Percentiles rank a stretch among this genome's conserved stretches.
Evolutionary conservation across 1,140 invertebrate genomes (phyloP).

Genomic region (Cydia strobilella): DNA sequence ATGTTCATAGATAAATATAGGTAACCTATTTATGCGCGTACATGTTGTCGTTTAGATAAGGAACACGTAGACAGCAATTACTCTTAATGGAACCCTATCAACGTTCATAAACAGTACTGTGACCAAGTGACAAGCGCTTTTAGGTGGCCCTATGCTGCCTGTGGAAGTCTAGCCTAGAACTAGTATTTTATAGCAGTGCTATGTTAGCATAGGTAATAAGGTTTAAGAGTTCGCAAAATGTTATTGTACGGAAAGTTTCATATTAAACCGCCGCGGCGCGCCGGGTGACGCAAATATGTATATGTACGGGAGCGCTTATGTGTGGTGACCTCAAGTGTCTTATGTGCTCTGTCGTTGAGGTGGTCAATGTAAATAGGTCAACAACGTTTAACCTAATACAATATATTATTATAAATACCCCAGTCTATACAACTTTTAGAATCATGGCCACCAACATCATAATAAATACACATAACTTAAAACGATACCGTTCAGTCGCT

Average conservation of each 20-base stretch:
- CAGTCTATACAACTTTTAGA: not conserved
- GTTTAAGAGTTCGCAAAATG: too few species aligned
- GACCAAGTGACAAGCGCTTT: not conserved
- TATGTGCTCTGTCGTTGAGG: too few species aligned
- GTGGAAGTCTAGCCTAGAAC: too few species aligned
- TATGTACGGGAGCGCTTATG: too few species aligned
- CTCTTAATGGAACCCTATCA: not conserved
- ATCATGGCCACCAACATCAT: slow-evolving; percentile 13
- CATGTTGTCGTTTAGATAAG: not conserved
- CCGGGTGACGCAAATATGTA: too few species aligned
- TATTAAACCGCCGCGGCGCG: too few species aligned
- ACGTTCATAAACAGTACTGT: not conserved
- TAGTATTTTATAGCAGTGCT: too few species aligned
- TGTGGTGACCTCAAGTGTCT: too few species aligned
- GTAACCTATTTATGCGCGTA: not conserved
- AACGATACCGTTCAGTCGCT: not conserved
- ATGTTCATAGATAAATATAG: not conserved
- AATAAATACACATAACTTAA: not conserved
- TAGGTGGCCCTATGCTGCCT: too few species aligned
- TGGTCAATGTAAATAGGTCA: not conserved
- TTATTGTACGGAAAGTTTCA: too few species aligned
- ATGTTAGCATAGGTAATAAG: too few species aligned
- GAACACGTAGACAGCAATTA: not conserved
- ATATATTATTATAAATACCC: not conserved
- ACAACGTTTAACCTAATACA: not conserved